Conservation (phyloP, 1,140 invertebrate species). For the Cydia pomonella region DNA sequence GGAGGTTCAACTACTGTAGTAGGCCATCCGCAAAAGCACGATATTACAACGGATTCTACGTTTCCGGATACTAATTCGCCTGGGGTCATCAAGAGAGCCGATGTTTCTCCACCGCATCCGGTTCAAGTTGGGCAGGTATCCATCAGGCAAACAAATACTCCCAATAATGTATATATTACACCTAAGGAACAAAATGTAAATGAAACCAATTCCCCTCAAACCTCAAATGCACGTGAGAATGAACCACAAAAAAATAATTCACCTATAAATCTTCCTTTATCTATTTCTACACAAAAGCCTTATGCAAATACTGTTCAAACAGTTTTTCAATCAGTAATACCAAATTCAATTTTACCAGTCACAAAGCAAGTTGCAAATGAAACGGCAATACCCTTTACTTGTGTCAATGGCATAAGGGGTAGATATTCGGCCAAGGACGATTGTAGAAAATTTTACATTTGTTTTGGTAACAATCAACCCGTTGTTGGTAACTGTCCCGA, state of each 20-base stretch:
- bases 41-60: neutral
- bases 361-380: neutral
- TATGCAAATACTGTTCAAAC: neutral
- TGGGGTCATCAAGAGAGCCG: neutral
- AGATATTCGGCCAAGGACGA: constrained; percentile 63
- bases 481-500: constrained; percentile 57
- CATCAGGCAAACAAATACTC: neutral
- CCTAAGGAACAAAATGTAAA: too few relatives aligned
- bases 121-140: neutral
- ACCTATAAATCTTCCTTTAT: neutral
- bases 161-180: too few relatives aligned
- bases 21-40: neutral
- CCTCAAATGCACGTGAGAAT: neutral
- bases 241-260: neutral
- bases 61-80: neutral
- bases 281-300: neutral
- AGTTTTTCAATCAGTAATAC: neutral
- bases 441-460: constrained; percentile 71
- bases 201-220: neutral
- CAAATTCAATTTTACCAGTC: neutral
- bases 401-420: constrained; percentile 48
- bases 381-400: constrained; percentile 28
- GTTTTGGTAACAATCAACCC: constrained; percentile 52
- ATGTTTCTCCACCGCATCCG: neutral
- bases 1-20: neutral